A percentile compares a stretch with the other conserved stretches of the same genome.
Evolutionary conservation across 2,797 vertebrate genomes (phyloP).

Genomic region (Glossophaga mutica): DNA sequence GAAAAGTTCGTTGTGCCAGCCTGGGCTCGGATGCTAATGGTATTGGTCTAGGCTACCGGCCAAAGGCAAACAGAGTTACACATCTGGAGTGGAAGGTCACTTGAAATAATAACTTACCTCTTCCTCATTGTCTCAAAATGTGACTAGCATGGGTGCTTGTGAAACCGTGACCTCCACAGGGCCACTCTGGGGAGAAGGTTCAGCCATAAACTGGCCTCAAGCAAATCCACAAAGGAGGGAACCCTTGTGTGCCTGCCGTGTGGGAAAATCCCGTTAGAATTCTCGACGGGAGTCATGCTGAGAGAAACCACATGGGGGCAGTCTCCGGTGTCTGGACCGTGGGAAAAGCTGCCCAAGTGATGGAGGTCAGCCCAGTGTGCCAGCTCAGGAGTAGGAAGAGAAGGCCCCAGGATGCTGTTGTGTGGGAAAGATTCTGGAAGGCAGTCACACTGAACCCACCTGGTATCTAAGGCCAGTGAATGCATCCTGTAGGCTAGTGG

Average conservation of each 20-base stretch:
- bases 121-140: neutral
- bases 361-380: neutral
- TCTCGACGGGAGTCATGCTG: neutral
- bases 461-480: neutral
- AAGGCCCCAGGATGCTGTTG: neutral
- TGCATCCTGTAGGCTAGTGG: neutral
- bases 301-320: neutral
- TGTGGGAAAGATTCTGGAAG: neutral
- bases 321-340: neutral
- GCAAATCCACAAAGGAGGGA: neutral
- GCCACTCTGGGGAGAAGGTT: neutral
- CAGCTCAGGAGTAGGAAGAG: neutral
- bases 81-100: neutral
- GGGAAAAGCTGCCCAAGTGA: neutral
- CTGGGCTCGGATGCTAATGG: constrained; percentile 31
- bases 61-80: constrained; percentile 52
- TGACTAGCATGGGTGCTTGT: neutral
- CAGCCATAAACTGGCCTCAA: neutral
- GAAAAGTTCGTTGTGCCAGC: constrained; percentile 38
- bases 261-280: neutral
- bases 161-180: neutral
- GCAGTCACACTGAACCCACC: neutral
- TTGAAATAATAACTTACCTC: neutral
- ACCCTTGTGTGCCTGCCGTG: neutral
- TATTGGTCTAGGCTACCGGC: constrained; percentile 26